Conservation (phyloP, 2,888 invertebrate species). For the Cantharis flavilabris region DNA sequence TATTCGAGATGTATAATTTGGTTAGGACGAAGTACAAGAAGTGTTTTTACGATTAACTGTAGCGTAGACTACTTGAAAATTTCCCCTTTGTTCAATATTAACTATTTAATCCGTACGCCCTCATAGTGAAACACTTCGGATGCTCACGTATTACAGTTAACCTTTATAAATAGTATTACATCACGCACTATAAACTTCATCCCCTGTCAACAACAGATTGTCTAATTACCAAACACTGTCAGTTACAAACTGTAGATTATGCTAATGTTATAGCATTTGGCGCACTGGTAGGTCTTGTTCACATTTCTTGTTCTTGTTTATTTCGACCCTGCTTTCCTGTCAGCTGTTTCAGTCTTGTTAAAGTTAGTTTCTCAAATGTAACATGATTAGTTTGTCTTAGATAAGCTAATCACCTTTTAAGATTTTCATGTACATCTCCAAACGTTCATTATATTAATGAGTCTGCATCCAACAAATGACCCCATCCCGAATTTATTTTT, state of each 20-base stretch:
- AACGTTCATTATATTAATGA: background rate
- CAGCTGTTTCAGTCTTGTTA: conserved; percentile 12
- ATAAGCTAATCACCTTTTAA: background rate
- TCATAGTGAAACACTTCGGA: background rate
- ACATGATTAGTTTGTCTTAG: background rate
- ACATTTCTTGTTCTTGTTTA: conserved; percentile 22
- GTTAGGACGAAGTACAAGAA: background rate
- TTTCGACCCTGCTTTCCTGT: conserved; percentile 2
- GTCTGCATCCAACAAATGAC: background rate
- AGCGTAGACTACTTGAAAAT: background rate
- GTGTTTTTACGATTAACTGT: background rate
- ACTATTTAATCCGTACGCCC: background rate
- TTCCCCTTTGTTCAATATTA: background rate
- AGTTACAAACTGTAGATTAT: conserved; percentile 28
- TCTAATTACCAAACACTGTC: conserved; percentile 30
- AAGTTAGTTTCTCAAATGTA: conserved; percentile 1
- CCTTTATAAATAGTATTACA: conserved; percentile 22
- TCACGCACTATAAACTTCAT: conserved; percentile 25
- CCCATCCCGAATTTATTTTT: background rate
- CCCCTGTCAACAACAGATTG: conserved; percentile 28
- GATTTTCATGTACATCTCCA: background rate
- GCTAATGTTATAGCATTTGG: conserved; percentile 29
- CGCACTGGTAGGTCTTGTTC: conserved; percentile 24
- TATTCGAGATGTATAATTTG: background rate
- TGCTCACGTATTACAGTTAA: conserved; percentile 11